Evolutionary conservation across 2,113 vertebrate genomes (phyloP).

Genomic region (Alexandromys fortis): DNA sequence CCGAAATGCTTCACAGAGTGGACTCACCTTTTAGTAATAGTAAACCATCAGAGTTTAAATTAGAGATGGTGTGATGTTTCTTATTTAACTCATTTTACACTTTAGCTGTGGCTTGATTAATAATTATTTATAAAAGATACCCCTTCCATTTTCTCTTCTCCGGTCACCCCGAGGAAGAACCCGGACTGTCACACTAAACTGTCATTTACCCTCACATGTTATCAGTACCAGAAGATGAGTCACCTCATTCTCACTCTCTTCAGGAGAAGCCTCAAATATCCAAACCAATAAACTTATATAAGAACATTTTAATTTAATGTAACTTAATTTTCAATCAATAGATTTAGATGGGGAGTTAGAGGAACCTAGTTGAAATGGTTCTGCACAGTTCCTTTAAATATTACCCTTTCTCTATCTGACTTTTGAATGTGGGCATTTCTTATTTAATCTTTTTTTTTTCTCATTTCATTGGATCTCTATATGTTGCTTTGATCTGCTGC

Average conservation of each 20-base stretch:
- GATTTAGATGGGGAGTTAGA: background rate
- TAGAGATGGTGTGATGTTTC: background rate
- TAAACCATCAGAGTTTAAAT: background rate
- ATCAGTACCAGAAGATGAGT: background rate
- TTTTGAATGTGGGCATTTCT: background rate
- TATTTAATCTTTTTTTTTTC: background rate
- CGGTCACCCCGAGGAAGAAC: background rate
- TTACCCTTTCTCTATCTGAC: background rate
- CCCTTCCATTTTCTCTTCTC: conserved; percentile 28
- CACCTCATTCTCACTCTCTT: conserved; percentile 9
- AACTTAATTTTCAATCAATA: conserved; percentile 20
- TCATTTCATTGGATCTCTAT: background rate
- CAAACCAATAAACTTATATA: background rate
- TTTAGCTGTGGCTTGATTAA: conserved; percentile 12
- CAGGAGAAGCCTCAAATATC: conserved; percentile 47
- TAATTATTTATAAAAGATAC: conserved; percentile 49
- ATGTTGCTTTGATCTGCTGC: no score
- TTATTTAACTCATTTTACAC: background rate
- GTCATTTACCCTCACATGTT: background rate
- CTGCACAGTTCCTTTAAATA: conserved; percentile 30
- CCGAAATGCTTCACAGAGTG: background rate
- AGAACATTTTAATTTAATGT: background rate
- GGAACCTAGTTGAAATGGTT: conserved; percentile 1
- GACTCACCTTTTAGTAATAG: background rate
- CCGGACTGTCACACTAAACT: conserved; percentile 5